Conservation (phyloP, 1,140 invertebrate genomes). For the Drosophila cardini region DNA sequence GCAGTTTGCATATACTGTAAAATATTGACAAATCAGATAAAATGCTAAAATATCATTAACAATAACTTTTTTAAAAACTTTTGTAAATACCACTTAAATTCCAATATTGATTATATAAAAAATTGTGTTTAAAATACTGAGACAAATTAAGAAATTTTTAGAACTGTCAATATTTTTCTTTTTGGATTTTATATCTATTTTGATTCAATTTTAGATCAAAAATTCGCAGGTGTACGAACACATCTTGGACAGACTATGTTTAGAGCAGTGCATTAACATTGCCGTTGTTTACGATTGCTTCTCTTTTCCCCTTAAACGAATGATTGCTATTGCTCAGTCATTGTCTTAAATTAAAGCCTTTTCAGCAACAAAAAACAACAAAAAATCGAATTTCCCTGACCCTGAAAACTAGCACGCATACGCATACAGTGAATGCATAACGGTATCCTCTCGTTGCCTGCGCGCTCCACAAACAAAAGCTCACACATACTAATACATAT, state of each 20-base stretch:
- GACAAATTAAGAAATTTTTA: too few species aligned
- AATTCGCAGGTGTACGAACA: background rate
- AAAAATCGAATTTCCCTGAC: slow-evolving; percentile 82
- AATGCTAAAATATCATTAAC: too few species aligned
- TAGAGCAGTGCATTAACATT: slow-evolving; percentile 47
- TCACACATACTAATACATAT: slow-evolving; percentile 29
- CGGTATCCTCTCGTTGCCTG: slow-evolving; percentile 62
- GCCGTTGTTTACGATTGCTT: slow-evolving; percentile 10
- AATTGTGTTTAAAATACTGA: too few species aligned
- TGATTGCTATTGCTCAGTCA: slow-evolving; percentile 36
- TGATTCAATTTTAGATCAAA: too few species aligned
- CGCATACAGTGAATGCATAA: slow-evolving; percentile 58
- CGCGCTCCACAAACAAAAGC: slow-evolving; percentile 50
- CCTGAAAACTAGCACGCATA: slow-evolving; percentile 71
- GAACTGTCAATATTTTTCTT: too few species aligned
- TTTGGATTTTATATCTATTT: too few species aligned
- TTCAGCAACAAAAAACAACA: slow-evolving; percentile 35
- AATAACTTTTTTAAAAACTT: too few species aligned
- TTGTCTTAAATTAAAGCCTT: slow-evolving; percentile 44
- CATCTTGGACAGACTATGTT: background rate
- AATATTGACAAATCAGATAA: too few species aligned
- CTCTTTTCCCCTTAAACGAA: slow-evolving; percentile 22
- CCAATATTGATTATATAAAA: too few species aligned
- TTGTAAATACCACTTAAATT: too few species aligned
- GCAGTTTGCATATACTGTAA: too few species aligned